phyloP scores from a whole-genome alignment of 2,888 invertebrate species.

The Cyaniris semiargus region DNA sequence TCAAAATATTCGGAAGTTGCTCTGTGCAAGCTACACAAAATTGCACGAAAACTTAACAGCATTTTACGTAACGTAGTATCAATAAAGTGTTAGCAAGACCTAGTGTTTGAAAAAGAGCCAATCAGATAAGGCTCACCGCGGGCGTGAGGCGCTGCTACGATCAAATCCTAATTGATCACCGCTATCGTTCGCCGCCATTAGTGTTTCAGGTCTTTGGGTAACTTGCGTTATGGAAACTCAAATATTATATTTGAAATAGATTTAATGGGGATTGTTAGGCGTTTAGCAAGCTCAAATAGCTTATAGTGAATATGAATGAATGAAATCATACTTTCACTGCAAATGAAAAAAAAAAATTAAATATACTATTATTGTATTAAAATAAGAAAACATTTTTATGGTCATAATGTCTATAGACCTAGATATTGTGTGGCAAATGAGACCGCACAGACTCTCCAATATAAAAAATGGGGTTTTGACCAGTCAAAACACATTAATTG shows the following conservation, averaged over 20 bases:
- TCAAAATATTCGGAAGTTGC: background rate
- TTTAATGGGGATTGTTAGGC: too few relatives aligned
- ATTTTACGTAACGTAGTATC: constrained; percentile 14
- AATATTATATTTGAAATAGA: background rate
- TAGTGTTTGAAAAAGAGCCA: constrained; percentile 22
- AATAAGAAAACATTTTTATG: too few relatives aligned
- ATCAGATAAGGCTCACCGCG: constrained; percentile 14
- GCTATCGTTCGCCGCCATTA: constrained; percentile 9
- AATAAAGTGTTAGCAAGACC: constrained; percentile 22
- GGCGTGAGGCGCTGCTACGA: constrained; percentile 10
- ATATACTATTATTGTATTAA: too few relatives aligned
- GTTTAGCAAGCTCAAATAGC: too few relatives aligned
- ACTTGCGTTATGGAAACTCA: background rate
- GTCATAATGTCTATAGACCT: too few relatives aligned
- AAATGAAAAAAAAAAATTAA: too few relatives aligned
- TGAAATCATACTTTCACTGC: too few relatives aligned
- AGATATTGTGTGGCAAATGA: too few relatives aligned
- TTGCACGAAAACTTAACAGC: background rate
- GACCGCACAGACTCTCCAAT: too few relatives aligned
- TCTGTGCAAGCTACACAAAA: background rate
- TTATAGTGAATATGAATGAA: too few relatives aligned
- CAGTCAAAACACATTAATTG: too few relatives aligned
- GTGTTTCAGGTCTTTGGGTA: background rate
- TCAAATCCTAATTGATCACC: constrained; percentile 16
- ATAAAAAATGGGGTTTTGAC: too few relatives aligned